These are phyloP conservation scores for Scomber colias DNA, from an alignment of 2,113 vertebrate species.

Conservation along the genomic window DNA sequence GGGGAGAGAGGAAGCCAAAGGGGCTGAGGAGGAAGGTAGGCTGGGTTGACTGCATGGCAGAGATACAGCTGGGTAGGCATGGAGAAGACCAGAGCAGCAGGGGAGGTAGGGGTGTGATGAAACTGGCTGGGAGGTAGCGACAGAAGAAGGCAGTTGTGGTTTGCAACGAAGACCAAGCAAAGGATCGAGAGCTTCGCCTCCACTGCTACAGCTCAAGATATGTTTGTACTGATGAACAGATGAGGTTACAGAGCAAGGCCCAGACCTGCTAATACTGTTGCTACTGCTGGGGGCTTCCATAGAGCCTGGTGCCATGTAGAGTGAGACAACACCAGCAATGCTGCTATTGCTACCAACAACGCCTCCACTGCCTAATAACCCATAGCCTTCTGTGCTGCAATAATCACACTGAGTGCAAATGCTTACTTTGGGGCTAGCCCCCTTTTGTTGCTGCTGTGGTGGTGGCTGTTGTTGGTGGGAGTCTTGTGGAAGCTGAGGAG, in stretches of 20 bases:
- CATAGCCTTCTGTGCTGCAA: conserved; percentile 75
- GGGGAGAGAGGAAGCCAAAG: conserved; percentile 62
- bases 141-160: conserved; percentile 62
- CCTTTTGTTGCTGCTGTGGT: conserved; percentile 83
- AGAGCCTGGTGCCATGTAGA: conserved; percentile 82
- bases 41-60: conserved; percentile 68
- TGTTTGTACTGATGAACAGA: conserved; percentile 68
- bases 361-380: conserved; percentile 76
- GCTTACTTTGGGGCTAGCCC: conserved; percentile 93
- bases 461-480: conserved; percentile 82
- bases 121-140: conserved; percentile 81
- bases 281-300: conserved; percentile 84
- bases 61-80: conserved; percentile 78
- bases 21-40: conserved; percentile 55
- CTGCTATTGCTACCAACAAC: conserved; percentile 69
- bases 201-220: conserved; percentile 28
- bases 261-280: conserved; percentile 66
- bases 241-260: conserved; percentile 86
- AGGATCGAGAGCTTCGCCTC: conserved; percentile 40
- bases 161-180: conserved; percentile 56
- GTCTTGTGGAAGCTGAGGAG: conserved; percentile 81
- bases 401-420: conserved; percentile 88
- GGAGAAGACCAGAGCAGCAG: conserved; percentile 89
- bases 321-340: conserved; percentile 79
- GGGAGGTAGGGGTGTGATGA: conserved; percentile 83